Evolutionary conservation across 2,888 invertebrate species (phyloP).

Genomic region (Steinernema scapterisci): DNA sequence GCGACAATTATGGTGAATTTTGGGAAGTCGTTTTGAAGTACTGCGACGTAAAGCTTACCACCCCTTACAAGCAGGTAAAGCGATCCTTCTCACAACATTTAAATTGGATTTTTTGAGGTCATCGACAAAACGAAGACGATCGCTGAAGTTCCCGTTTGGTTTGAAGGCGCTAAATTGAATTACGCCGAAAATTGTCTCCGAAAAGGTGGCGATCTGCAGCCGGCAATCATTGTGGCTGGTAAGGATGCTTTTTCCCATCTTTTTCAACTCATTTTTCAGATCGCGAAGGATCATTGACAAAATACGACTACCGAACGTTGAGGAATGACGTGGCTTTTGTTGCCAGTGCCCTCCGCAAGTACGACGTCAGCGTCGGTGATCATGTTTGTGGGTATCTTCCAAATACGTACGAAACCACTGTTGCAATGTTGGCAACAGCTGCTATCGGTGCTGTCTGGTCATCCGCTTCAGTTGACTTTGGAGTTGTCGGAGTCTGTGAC

Average conservation of each 20-base stretch:
- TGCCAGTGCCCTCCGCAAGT: constrained; percentile 49
- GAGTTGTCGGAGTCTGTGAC: constrained; percentile 69
- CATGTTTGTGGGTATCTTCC: constrained; percentile 72
- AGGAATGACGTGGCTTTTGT: constrained; percentile 55
- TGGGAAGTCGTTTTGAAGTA: constrained; percentile 71
- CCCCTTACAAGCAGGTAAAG: constrained; percentile 49
- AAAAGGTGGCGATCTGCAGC: constrained; percentile 68
- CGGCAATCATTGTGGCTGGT: constrained; percentile 71
- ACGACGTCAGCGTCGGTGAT: constrained; percentile 67
- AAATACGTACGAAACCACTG: constrained; percentile 71
- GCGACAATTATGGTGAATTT: constrained; percentile 70
- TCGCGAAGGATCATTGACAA: constrained; percentile 36
- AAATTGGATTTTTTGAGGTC: constrained; percentile 61
- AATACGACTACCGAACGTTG: constrained; percentile 47
- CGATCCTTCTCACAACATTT: neutral
- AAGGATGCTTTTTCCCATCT: constrained; percentile 38
- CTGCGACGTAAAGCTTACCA: constrained; percentile 68
- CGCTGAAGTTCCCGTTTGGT: constrained; percentile 72
- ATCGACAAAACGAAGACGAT: constrained; percentile 69
- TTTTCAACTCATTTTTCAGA: constrained; percentile 23
- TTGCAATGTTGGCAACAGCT: constrained; percentile 72
- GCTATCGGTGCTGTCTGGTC: constrained; percentile 73
- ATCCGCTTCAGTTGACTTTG: constrained; percentile 73
- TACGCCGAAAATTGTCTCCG: constrained; percentile 72
- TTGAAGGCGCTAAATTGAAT: constrained; percentile 71